Base-by-base conservation (phyloP, 2,888 invertebrate genomes). In the Drosophila buzzatii region DNA sequence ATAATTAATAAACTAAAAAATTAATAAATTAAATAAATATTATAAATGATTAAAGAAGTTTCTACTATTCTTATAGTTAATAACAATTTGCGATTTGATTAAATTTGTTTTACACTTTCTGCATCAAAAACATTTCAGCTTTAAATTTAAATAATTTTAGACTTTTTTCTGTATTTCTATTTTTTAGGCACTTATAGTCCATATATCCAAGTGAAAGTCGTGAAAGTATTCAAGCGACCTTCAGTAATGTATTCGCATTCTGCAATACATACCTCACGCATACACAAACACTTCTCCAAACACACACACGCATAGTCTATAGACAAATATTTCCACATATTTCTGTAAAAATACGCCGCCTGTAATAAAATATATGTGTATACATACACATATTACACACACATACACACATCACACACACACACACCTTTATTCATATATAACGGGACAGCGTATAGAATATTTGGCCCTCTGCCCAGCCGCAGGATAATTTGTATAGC, bases 401-500 rank as follows among this genome's bases (percentile, higher is more conserved):
- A 23, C 23, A 23, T 4, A 23, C 23, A 14, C 18, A 52, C n/a
- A 33, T n/a, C 18, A 35, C 3, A 31, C 9, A 47, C 8, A 16
- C 0, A 47, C 14, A 27, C 14, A 47, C 16, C 3, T 9, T 9
- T 12, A 18, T 1, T 20, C n/a, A 12, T 16, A 16, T 35, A 39
- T 27, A 44, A 52, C 27, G 41, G 31, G 52, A 45, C 56, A 56
- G 53, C 39, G 53, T 67, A 62, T 66, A n/a, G 47, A 45, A 61
- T 60, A 63, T 65, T 74, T 81, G 81, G 73, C 59, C 51, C 52
- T 41, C 16, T 78, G 81, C 81, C 79, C 79, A 86, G 87, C 87
- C 87, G 87, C 87, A 83, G 84, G 84, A 89, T 84, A 89, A 85
- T 83, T 89, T 89, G 81, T 86, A 79, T 81, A 66, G 73, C 85